phyloP scores from a whole-genome alignment of 1,140 invertebrate species.

The Yoshiicerus persimilis region DNA sequence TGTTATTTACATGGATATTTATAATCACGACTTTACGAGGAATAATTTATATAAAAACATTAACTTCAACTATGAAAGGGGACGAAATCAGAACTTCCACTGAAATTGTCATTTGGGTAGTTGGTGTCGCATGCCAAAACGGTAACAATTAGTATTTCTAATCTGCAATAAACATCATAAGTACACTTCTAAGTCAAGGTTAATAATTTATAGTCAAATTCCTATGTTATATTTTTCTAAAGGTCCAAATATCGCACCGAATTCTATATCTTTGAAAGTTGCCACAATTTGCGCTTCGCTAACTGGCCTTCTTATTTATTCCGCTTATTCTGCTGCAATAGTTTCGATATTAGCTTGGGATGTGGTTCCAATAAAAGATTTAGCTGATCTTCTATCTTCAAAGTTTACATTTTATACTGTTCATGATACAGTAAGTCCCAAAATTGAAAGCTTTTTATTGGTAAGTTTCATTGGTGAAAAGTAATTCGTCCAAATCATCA shows the following conservation, averaged over 20 bases:
- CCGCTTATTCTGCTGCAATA: not conserved
- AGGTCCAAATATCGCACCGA: not conserved
- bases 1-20: not conserved
- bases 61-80: not conserved
- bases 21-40: not conserved
- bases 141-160: no score
- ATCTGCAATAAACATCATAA: no score
- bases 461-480: no score
- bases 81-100: not conserved
- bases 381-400: not conserved
- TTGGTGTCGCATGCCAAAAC: not conserved
- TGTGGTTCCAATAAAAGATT: not conserved
- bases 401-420: not conserved
- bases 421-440: not conserved
- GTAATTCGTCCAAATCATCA: no score
- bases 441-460: not conserved
- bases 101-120: not conserved
- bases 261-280: not conserved
- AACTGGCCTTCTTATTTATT: not conserved
- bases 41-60: not conserved
- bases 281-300: not conserved
- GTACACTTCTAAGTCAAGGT: no score
- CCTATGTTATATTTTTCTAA: not conserved
- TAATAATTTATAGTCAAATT: no score
- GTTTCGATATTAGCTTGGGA: not conserved